Evolutionary conservation across 64 coral and sea anemone genomes (phyloP), one percentile per base, ranked within the genome.

Genomic region (Orbicella faveolata): DNA sequence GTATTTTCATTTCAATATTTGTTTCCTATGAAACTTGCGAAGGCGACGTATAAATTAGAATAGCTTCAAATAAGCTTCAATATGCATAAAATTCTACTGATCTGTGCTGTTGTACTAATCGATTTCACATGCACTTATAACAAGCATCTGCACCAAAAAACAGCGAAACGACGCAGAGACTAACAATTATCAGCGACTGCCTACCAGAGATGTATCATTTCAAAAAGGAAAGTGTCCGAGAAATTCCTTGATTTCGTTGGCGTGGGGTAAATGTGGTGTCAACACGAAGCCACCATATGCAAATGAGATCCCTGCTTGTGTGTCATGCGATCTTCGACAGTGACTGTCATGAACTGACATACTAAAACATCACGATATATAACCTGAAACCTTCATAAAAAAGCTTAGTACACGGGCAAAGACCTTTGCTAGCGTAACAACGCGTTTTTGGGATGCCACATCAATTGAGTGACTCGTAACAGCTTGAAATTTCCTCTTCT

Each of bases 301-400:
- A 85, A 85, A 85, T 85, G 11, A 72, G 12, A 52, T 52, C 10
- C 63, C 21, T 21, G 8, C 10, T 3, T 72, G 48, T 16, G 1
- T 85, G 82, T 85, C 82, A 85, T 85, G 82, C 82, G 82, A 85
- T 85, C 82, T 85, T 70, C 79, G 34, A 70, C 81, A 54, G 82
- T 85, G 36, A 85, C 82, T 44, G 66, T 26, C 82, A 73, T 18
- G 23, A 33, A 70, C 3, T 30, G 19, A 64, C 1, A 52, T 9
- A 4, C 11, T 41, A 16, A 30, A 19, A 52, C 20, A 73, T 53
- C 82, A 85, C 65, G 61, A 73, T 52, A 73, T 72, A 7, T 0
- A 33, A 70, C 63, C 19, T 23, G 68, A 85, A 85, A 33, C 36
- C 21, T 3, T 51, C 10, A 69, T 30, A 53, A 25, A 41, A 72